Base-by-base conservation (phyloP, 1,140 invertebrate genomes). In the Pteromalus puparum region DNA sequence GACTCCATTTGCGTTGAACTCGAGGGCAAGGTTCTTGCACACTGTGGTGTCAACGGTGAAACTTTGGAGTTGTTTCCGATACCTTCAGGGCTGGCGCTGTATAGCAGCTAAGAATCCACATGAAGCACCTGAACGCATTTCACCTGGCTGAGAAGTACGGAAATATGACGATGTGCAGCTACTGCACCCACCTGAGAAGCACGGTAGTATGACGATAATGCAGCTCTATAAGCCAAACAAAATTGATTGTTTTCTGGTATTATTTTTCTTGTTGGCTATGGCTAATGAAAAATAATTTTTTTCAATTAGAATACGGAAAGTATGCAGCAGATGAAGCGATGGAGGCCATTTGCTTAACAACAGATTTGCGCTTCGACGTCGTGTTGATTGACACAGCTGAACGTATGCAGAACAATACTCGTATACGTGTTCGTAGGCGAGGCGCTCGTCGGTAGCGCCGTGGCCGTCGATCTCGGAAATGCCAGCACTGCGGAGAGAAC, bases 371-470 rank as follows among this genome's bases (percentile, higher is more conserved):
- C 70, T 95, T 98, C 74, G 98, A 99, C 94, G 95, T 99, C 21
- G 98, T 99, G 24, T 93, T 99, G 7, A 95, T 99, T 18, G 99
- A 99, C 92, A 99, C 99, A 1, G 99, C 99, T 42, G 99, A 99
- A 9, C 95, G 99, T 86, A 99, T 99, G 99, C 99, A 99, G 93
- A 99, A 99, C 93, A 99, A 99, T n/a, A n/a, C n/a, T n/a, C n/a
- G n/a, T n/a, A n/a, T n/a, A n/a, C n/a, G n/a, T n/a, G n/a, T n/a
- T n/a, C n/a, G n/a, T n/a, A n/a, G n/a, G n/a, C n/a, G n/a, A n/a
- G n/a, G n/a, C n/a, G n/a, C n/a, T n/a, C n/a, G n/a, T n/a, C n/a
- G n/a, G n/a, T n/a, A n/a, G n/a, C n/a, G n/a, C n/a, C n/a, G n/a
- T n/a, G n/a, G n/a, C n/a, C n/a, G n/a, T n/a, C n/a, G n/a, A n/a